A percentile compares a stretch with the other conserved stretches of the same genome.
These are phyloP conservation scores for Manis crassicaudata DNA, from an alignment of 2,797 vertebrate genomes.

Conservation along the genomic window DNA sequence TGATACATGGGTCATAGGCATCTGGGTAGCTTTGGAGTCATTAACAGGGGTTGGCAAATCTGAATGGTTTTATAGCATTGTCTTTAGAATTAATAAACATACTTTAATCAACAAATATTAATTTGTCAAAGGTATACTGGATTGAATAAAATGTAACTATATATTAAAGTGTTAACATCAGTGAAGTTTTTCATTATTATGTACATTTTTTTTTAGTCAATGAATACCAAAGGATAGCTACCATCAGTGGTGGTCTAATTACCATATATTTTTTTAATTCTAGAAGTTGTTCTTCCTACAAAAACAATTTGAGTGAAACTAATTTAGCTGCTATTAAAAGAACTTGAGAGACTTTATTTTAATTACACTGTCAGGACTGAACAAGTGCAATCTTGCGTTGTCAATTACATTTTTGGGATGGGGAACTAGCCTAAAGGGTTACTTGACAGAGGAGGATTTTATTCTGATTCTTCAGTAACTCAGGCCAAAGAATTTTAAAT, in stretches of 20 bases:
- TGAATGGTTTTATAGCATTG: neutral
- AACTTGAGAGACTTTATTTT: neutral
- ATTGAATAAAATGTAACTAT: neutral
- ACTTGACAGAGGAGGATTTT: neutral
- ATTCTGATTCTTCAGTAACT: neutral
- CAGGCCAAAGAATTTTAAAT: neutral
- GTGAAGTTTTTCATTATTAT: neutral
- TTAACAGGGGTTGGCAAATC: neutral
- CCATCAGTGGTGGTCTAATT: neutral
- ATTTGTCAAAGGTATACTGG: neutral
- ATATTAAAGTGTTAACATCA: neutral
- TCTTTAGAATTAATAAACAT: neutral
- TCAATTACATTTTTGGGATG: neutral
- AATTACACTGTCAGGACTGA: neutral
- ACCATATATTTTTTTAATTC: neutral
- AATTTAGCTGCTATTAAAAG: constrained; percentile 7
- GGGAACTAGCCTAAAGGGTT: neutral
- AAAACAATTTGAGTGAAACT: neutral
- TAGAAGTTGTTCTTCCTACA: neutral
- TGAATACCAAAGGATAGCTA: neutral
- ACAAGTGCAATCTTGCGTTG: neutral
- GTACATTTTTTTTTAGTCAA: neutral
- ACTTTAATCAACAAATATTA: neutral
- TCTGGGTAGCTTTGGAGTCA: neutral
- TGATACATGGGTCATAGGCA: neutral